Conservation (phyloP, 2,888 invertebrate species). For the Panopea generosa region DNA sequence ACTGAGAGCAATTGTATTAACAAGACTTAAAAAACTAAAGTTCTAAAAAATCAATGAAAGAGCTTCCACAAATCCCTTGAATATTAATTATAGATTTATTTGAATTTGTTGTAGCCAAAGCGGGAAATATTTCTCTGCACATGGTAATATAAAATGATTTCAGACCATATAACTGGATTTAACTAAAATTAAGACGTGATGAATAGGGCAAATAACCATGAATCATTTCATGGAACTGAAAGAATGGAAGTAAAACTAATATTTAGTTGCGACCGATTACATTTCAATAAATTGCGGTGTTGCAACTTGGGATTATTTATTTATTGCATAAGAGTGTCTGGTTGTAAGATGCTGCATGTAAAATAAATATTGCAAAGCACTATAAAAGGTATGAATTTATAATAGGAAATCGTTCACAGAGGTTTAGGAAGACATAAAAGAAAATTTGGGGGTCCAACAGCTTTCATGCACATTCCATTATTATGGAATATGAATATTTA, state of each 20-base stretch:
- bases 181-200: neutral
- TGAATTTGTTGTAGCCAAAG: conserved; percentile 18
- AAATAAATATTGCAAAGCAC: conserved; percentile 2
- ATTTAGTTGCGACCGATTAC: conserved; percentile 29
- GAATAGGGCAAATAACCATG: conserved; percentile 6
- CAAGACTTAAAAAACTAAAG: too few relatives aligned
- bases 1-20: too few relatives aligned
- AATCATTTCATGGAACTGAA: neutral
- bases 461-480: conserved; percentile 11
- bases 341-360: neutral
- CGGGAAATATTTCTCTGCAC: neutral
- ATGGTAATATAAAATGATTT: conserved; percentile 1
- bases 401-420: neutral
- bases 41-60: too few relatives aligned
- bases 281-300: conserved; percentile 24
- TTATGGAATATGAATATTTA: conserved; percentile 8
- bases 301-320: neutral
- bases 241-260: conserved; percentile 18
- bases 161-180: conserved; percentile 2
- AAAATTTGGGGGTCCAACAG: conserved; percentile 2
- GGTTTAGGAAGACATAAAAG: neutral
- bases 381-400: neutral
- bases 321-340: conserved; percentile 1
- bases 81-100: conserved; percentile 29
- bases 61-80: conserved; percentile 10